Base-by-base conservation (phyloP, 2,888 invertebrate species). In the Hyppa rectilinea region DNA sequence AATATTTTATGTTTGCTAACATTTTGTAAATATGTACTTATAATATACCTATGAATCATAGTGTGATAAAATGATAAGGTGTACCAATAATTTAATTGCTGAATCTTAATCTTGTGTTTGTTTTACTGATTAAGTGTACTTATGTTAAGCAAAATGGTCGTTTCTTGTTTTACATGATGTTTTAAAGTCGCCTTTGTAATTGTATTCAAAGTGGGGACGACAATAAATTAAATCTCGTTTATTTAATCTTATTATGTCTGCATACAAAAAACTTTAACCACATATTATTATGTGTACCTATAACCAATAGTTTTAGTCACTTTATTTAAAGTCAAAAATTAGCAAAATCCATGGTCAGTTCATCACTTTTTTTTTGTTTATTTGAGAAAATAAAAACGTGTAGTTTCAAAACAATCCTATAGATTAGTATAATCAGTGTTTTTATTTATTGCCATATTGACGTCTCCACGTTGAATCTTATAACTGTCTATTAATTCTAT, bases 51-150 rank as follows among this genome's bases (percentile, higher is more conserved):
- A 26, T 75, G 56, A 72, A 56, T 72, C 55, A 45, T 50, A 10
- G 3, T 45, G 4, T 45, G 38, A 75, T 67, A 68, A 45, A 26
- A n/a, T 68, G 72, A 66, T 75, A 75, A 38, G 26, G 36, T 67
- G 68, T n/a, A 34, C 75, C 58, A 73, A 56, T 73, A 67, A 36
- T 67, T 58, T 31, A 12, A 61, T 2, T 58, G 12, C 50, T 38
- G 23, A 34, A 45, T 31, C 14, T 17, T 56, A 38, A 75, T 50
- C 56, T 68, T 9, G 34, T 67, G 36, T 75, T 49, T 64, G 14
- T 59, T n/a, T n/a, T n/a, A 58, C 49, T 70, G 50, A 71, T 71
- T 23, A 23, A 23, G 20, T 50, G 20, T 67, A n/a, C n/a, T n/a
- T n/a, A 43, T 23, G 20, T 1, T 52, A 23, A 23, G 23, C 14